Evolutionary conservation across 2,113 vertebrate species (phyloP).

Genomic region (Thamnaconus septentrionalis): DNA sequence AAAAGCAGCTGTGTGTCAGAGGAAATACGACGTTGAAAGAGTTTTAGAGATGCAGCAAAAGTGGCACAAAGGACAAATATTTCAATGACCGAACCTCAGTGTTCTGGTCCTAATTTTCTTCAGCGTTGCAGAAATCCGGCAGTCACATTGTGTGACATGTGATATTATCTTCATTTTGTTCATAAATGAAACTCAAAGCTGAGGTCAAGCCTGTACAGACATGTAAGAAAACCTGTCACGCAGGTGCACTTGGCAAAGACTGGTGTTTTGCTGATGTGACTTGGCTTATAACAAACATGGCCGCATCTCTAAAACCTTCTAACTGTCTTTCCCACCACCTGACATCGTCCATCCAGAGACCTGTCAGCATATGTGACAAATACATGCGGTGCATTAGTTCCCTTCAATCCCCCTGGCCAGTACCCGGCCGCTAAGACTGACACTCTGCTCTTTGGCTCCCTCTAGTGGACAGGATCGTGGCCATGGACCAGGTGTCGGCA

Average conservation of each 20-base stretch:
- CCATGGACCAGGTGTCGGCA: conserved; percentile 85
- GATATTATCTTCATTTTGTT: too few relatives aligned
- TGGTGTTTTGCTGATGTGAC: too few relatives aligned
- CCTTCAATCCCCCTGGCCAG: too few relatives aligned
- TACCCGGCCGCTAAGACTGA: conserved; percentile 20
- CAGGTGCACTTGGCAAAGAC: background rate
- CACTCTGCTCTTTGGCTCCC: background rate
- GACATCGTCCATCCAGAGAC: conserved; percentile 22
- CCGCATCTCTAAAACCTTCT: background rate
- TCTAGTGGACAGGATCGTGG: conserved; percentile 88
- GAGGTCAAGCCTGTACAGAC: conserved; percentile 15
- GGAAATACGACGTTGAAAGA: conserved; percentile 49
- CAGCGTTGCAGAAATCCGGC: too few relatives aligned
- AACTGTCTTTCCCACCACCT: conserved; percentile 3
- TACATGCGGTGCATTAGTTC: background rate
- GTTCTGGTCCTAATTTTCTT: background rate
- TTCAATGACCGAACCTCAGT: background rate
- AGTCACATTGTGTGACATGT: too few relatives aligned
- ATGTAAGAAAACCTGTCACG: conserved; percentile 15
- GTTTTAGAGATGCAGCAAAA: conserved; percentile 22
- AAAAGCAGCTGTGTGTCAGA: background rate
- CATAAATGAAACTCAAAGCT: background rate
- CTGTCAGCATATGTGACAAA: conserved; percentile 20
- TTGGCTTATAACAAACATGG: too few relatives aligned
- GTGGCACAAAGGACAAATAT: background rate